Evolutionary conservation across 2,888 invertebrate genomes (phyloP).

Genomic region (Ophioninae sp.): DNA sequence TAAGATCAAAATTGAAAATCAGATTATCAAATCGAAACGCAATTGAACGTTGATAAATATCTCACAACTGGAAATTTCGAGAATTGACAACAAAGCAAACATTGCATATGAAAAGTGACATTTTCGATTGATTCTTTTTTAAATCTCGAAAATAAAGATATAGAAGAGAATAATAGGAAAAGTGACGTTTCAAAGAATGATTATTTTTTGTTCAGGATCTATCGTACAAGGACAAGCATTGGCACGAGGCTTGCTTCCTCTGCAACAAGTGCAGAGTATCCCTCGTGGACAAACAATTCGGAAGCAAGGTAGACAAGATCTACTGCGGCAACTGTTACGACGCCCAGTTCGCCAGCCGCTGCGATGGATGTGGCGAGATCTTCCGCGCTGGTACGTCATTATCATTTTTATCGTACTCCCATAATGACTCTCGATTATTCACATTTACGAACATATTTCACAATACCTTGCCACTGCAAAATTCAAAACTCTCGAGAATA

Average conservation of each 20-base stretch:
- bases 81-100: background rate
- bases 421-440: too few species aligned
- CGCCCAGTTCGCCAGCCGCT: conserved; percentile 98
- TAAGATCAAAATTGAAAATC: too few species aligned
- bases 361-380: conserved; percentile 99
- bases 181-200: background rate
- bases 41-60: too few species aligned
- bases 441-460: background rate
- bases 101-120: background rate
- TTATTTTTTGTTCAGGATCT: conserved; percentile 89
- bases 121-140: too few species aligned
- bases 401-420: background rate
- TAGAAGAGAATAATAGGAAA: too few species aligned
- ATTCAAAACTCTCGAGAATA: background rate
- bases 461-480: background rate
- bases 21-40: too few species aligned
- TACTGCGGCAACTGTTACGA: conserved; percentile 99
- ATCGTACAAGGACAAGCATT: conserved; percentile 99
- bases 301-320: conserved; percentile 99
- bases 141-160: background rate
- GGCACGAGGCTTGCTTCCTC: conserved; percentile 99
- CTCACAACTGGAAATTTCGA: background rate
- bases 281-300: conserved; percentile 99
- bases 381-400: conserved; percentile 97
- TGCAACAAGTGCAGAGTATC: conserved; percentile 99